Conservation (phyloP, 2,888 invertebrate species). For the Mythimna pallens region DNA sequence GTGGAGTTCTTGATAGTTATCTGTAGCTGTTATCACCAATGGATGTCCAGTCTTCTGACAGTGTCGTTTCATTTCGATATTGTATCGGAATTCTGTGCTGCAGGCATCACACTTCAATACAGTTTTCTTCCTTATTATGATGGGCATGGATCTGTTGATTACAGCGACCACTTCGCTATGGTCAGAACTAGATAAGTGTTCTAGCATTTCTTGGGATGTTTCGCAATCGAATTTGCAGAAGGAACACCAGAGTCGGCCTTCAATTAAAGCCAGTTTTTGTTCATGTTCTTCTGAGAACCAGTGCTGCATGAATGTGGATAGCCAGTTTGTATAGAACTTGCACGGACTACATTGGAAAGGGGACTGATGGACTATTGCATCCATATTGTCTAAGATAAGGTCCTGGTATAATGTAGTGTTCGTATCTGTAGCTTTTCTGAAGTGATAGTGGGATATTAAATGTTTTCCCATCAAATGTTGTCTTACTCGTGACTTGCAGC, state of each 20-base stretch:
- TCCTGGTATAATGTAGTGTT: constrained; percentile 90
- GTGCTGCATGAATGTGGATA: constrained; percentile 93
- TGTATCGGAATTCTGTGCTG: constrained; percentile 93
- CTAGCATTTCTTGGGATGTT: constrained; percentile 92
- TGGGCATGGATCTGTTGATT: constrained; percentile 95
- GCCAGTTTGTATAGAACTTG: constrained; percentile 95
- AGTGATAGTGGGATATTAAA: constrained; percentile 96
- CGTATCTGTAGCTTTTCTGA: constrained; percentile 92
- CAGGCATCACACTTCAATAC: constrained; percentile 93
- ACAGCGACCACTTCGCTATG: constrained; percentile 94
- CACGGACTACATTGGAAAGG: constrained; percentile 97
- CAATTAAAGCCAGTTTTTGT: constrained; percentile 84
- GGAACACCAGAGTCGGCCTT: constrained; percentile 93
- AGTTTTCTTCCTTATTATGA: constrained; percentile 93
- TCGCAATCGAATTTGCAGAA: constrained; percentile 93
- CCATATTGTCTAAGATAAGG: constrained; percentile 94
- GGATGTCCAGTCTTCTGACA: constrained; percentile 88
- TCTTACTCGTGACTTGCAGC: constrained; percentile 93
- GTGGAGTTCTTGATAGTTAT: constrained; percentile 92
- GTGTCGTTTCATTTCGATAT: constrained; percentile 93
- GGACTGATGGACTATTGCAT: constrained; percentile 94
- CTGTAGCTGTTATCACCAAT: constrained; percentile 89
- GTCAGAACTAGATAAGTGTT: constrained; percentile 92
- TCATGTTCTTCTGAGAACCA: constrained; percentile 93
- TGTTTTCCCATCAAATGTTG: constrained; percentile 95